phyloP scores from a whole-genome alignment of 2,113 vertebrate species.

The Butastur rufipennis region DNA sequence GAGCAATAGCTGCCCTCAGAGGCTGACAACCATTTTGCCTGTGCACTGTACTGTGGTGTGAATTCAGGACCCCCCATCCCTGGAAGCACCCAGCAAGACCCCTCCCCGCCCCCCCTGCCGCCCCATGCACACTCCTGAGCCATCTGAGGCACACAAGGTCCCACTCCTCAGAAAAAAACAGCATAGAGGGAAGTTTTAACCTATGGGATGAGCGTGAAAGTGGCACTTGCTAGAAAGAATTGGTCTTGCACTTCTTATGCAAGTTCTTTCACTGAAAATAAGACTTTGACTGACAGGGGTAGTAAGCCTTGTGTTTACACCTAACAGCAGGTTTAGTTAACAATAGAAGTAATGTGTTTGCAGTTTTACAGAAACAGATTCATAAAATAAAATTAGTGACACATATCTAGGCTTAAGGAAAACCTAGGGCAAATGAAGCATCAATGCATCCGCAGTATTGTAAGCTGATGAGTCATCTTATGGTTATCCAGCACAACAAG shows the following conservation, averaged over 20 bases:
- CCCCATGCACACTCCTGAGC: background rate
- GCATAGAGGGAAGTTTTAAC: background rate
- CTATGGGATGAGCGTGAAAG: background rate
- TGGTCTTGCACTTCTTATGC: background rate
- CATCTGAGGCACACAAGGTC: background rate
- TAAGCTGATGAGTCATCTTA: background rate
- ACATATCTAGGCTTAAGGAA: background rate
- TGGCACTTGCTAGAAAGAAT: background rate
- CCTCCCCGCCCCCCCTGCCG: too few species aligned
- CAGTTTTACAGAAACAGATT: background rate
- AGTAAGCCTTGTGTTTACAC: background rate
- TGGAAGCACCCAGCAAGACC: rapidly evolving
- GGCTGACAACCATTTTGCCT: background rate
- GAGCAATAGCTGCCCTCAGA: background rate
- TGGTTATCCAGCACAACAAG: background rate
- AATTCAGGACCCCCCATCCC: background rate
- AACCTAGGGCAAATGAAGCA: background rate
- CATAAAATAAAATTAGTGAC: background rate
- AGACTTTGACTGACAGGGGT: background rate
- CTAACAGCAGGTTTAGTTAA: background rate
- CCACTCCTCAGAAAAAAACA: background rate
- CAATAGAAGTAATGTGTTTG: background rate
- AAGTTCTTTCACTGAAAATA: background rate
- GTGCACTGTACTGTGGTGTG: rapidly evolving
- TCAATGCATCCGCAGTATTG: background rate